Evolutionary conservation across 2,797 vertebrate species (phyloP).

Genomic region (Synaphobranchus kaupii): DNA sequence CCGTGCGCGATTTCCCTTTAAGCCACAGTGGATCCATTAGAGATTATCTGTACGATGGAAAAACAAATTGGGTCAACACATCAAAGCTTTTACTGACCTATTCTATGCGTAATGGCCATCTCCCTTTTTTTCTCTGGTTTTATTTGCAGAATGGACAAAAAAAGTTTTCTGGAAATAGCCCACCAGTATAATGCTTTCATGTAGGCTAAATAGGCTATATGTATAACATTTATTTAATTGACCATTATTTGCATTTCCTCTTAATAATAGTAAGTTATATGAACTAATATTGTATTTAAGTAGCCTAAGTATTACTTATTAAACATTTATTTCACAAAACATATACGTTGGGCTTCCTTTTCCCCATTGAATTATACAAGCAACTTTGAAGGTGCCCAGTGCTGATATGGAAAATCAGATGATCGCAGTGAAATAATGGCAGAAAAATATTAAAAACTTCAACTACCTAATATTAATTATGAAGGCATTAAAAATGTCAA

Average conservation of each 20-base stretch:
- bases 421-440: neutral
- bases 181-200: neutral
- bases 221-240: neutral
- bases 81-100: neutral
- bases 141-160: neutral
- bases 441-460: neutral
- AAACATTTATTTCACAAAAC: neutral
- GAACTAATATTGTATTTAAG: neutral
- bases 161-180: neutral
- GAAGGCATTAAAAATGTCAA: neutral
- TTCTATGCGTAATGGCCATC: neutral
- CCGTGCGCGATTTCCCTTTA: neutral
- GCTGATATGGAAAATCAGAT: neutral
- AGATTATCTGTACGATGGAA: neutral
- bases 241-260: neutral
- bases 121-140: neutral
- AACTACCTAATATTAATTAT: neutral
- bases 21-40: neutral
- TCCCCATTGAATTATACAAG: neutral
- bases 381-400: neutral
- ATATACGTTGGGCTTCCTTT: neutral
- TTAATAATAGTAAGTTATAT: neutral
- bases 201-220: neutral
- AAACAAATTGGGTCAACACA: neutral
- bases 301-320: neutral